Conservation (phyloP, 2,797 vertebrate genomes). For the Tragopan temminckii region DNA sequence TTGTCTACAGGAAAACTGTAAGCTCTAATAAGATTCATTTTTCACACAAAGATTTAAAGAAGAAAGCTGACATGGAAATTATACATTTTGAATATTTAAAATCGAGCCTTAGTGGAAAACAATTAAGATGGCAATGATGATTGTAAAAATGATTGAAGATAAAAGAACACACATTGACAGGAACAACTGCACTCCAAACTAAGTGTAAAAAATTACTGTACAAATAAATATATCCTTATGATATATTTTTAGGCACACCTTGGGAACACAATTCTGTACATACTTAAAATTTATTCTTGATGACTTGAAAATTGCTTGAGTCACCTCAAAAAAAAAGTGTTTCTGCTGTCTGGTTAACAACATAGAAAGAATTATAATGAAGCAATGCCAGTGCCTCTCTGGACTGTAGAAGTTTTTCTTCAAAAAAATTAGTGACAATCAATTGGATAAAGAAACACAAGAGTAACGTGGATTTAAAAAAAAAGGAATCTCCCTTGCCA, state of each 20-base stretch:
- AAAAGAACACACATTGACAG: not conserved
- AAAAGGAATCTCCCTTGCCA: not conserved
- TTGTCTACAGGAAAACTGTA: not conserved
- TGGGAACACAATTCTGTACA: rapidly evolving
- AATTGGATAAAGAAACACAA: not conserved
- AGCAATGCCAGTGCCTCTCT: not conserved
- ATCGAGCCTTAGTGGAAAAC: not conserved
- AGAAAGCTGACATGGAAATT: not conserved
- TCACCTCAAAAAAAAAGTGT: not conserved
- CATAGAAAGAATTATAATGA: not conserved
- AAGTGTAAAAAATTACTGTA: not conserved
- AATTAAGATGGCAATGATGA: not conserved
- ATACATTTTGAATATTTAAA: not conserved
- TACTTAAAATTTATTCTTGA: not conserved
- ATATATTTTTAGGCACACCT: not conserved
- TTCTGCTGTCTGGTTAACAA: not conserved
- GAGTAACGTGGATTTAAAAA: not conserved
- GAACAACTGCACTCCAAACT: not conserved
- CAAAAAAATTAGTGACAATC: not conserved
- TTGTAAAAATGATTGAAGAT: not conserved
- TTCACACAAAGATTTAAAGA: not conserved
- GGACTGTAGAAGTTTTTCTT: not conserved
- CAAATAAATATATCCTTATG: not conserved
- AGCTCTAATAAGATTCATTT: not conserved
- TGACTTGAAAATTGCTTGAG: not conserved